Evolutionary conservation across 2,888 invertebrate genomes (phyloP), one percentile per base, ranked within the genome.

Genomic region (Scaptomyza flava): DNA sequence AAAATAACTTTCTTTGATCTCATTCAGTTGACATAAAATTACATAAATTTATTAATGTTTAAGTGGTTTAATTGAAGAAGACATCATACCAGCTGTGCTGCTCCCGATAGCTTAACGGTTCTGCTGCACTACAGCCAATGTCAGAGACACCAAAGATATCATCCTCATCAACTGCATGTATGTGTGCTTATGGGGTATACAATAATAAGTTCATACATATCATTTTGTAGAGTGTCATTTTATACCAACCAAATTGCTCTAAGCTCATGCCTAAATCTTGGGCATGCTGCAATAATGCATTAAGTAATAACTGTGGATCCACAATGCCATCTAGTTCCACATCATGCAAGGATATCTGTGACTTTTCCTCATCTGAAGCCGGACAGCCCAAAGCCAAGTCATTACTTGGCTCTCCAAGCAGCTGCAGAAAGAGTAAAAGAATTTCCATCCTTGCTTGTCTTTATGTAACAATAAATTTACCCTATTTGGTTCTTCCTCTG

Each of bases 1-100:
- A 7, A 12, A 38, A 38, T 36, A 17, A 38, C 1, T 30, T 30
- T 47, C 3, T 14, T 17, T 17, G 17, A 17, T 9, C 14, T 17
- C 14, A 7, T 43, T 38, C 30, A 6, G 17, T 11, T 36, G 9
- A 56, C 6, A 46, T 7, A 34, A 20, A 20, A 6, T 12, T n/a
- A 9, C 5, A 23, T 0, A 0, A 14, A 8, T 27, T 3, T 31
- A 3, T 20, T 14, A 7, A 38, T 6, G 1, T 56, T 53, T 48
- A 41, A 46, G 11, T 38, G 8, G 7, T 14, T 59, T 33, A 81
- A 41, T 68, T 70, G n/a, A 85, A 69, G 45, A 85, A 66, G 3
- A 79, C 63, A 52, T 87, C 66, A n/a, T 67, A 74, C 83, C 83
- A 82, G 43, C 67, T 80, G 30, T 65, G 57, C 46, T 62, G 48